These are phyloP conservation scores for Hystrix cristata DNA, from an alignment of 2,113 vertebrate genomes.

Conservation along the genomic window DNA sequence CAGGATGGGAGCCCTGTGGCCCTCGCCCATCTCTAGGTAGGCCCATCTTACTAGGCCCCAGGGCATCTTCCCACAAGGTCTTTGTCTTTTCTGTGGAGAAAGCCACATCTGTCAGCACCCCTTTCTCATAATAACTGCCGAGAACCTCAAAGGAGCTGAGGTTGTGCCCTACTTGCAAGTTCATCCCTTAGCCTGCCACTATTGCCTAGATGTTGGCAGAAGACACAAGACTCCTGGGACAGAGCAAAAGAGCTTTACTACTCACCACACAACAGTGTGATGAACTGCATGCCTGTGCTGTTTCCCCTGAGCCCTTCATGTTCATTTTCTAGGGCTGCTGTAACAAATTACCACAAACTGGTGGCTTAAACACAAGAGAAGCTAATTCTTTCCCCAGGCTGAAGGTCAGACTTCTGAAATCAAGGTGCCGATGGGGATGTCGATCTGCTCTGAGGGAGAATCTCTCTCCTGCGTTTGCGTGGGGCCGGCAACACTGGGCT, in stretches of 20 bases:
- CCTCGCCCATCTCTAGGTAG: not conserved
- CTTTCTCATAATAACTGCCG: not conserved
- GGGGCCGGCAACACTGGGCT: not conserved
- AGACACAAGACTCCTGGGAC: not conserved
- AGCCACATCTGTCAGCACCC: not conserved
- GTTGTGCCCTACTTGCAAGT: not conserved
- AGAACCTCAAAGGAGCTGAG: not conserved
- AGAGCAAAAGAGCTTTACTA: not conserved
- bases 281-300: accelerated
- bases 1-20: not conserved
- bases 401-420: not conserved
- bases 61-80: not conserved
- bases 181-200: not conserved
- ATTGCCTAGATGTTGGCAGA: not conserved
- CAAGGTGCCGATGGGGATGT: no score
- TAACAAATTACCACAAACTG: not conserved
- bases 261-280: not conserved
- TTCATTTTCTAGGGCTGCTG: not conserved
- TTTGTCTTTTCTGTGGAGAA: not conserved
- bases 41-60: not conserved
- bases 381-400: not conserved
- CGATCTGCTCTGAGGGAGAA: not conserved
- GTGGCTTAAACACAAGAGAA: not conserved
- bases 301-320: not conserved
- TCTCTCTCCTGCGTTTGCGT: not conserved